Conservation (phyloP, 2,888 invertebrate species). For the Stratiomys singularior region DNA sequence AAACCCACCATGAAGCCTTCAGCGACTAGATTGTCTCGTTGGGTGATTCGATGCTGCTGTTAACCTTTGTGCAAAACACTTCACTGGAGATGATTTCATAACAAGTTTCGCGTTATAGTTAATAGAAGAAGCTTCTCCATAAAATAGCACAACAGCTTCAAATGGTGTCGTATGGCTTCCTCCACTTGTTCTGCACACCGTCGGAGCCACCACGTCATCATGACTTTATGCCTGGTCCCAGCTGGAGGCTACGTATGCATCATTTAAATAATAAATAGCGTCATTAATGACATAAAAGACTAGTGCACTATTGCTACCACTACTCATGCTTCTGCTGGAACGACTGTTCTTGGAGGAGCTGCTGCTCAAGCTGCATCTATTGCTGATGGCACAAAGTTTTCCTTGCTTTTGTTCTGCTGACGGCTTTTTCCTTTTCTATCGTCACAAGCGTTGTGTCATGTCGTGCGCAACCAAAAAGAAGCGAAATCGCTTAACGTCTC, state of each 20-base stretch:
- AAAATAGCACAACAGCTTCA: background rate
- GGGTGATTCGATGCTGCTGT: background rate
- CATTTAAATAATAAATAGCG: slow-evolving; percentile 52
- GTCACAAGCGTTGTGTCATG: slow-evolving; percentile 1
- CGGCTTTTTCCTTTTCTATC: background rate
- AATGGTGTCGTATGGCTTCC: background rate
- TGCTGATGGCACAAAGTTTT: background rate
- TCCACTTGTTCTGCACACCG: background rate
- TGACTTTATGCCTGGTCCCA: background rate
- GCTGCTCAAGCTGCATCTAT: too few species aligned
- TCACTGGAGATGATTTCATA: slow-evolving; percentile 17
- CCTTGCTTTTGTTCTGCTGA: too few species aligned
- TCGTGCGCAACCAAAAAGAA: background rate
- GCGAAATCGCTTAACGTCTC: slow-evolving; percentile 4
- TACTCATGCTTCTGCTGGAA: background rate
- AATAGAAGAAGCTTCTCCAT: slow-evolving; percentile 12
- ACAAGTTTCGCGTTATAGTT: slow-evolving; percentile 34
- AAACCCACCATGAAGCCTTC: too few species aligned
- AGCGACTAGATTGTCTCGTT: too few species aligned
- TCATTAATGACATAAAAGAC: slow-evolving; percentile 51
- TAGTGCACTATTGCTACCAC: slow-evolving; percentile 2
- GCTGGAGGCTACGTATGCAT: slow-evolving; percentile 6
- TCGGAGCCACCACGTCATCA: background rate
- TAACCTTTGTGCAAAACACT: background rate
- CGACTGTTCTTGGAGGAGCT: background rate